Evolutionary conservation across 1,140 invertebrate species (phyloP), one percentile per base, ranked within the genome.

Genomic region (Vanessa atalanta): DNA sequence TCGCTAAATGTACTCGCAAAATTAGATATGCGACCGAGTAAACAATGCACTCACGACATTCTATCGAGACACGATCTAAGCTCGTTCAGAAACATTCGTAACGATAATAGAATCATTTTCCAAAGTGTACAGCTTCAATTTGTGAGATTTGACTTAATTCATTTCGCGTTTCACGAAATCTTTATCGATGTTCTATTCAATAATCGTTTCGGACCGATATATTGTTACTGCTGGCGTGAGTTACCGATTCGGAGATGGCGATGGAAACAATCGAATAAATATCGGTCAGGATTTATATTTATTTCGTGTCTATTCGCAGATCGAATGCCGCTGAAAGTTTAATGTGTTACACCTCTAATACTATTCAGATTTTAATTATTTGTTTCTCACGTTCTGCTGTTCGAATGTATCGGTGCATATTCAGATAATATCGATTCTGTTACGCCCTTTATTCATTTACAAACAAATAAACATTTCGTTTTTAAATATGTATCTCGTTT

Each of bases 201-300:
- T 87, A 88, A 88, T 81, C 83, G 81, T 84, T 86, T 78, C 76
- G 82, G 79, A 85, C 83, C 84, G 84, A 86, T 88, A 88, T 88
- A 88, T 87, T 84, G 86, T 85, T 88, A 88, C 84, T 83, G 82
- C 85, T 83, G 83, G 83, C 82, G 86, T 88, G 87, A 89, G 81
- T 88, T 89, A 88, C 83, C 79, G 86, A 83, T 82, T 80, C 80
- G 70, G 65, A 82, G 85, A 89, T 86, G 81, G 76, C 83, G 80
- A 73, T 82, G 83, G 81, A 84, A 87, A 89, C 87, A 87, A 82
- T 83, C 82, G 78, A 81, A 88, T 88, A 90, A 88, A 87, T 87
- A 87, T 83, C 79, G 76, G 69, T 77, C 82, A 72, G 79, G 73
- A 82, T 84, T 86, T 88, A 89, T 88, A 81, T 77, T 77, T 79